Evolutionary conservation across 53 echinoderm and acorn worm genomes (phyloP).

Genomic region (Temnopleurus reevesii): DNA sequence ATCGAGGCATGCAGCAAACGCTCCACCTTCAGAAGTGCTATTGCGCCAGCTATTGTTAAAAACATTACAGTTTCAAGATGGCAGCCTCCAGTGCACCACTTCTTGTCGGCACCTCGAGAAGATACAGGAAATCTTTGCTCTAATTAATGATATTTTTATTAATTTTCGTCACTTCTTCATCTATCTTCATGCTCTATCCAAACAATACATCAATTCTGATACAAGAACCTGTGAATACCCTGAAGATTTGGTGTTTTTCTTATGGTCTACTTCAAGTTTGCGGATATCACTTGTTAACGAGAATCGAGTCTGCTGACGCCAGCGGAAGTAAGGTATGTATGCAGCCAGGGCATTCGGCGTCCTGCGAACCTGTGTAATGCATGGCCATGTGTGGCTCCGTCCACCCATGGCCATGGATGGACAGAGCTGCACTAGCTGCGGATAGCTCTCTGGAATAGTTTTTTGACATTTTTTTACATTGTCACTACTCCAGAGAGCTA

Average conservation of each 20-base stretch:
- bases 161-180: not conserved
- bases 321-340: not conserved
- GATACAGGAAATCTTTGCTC: conserved; percentile 28
- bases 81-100: conserved; percentile 39
- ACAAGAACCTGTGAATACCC: not conserved
- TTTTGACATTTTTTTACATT: no score
- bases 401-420: not conserved
- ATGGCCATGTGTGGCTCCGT: not conserved
- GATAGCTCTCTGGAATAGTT: no score
- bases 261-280: not conserved
- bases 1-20: not conserved
- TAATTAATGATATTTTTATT: conserved; percentile 14
- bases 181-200: not conserved
- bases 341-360: no score
- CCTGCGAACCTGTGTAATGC: not conserved
- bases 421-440: no score
- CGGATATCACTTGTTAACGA: not conserved
- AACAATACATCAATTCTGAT: not conserved
- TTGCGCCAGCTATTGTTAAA: conserved; percentile 5
- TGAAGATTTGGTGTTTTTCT: conserved; percentile 30
- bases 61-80: conserved; percentile 21
- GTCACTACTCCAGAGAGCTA: no score
- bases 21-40: not conserved
- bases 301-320: conserved; percentile 10
- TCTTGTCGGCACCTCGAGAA: conserved; percentile 1